Evolutionary conservation across 2,888 invertebrate species (phyloP).

Genomic region (Pseudanteris insignis): DNA sequence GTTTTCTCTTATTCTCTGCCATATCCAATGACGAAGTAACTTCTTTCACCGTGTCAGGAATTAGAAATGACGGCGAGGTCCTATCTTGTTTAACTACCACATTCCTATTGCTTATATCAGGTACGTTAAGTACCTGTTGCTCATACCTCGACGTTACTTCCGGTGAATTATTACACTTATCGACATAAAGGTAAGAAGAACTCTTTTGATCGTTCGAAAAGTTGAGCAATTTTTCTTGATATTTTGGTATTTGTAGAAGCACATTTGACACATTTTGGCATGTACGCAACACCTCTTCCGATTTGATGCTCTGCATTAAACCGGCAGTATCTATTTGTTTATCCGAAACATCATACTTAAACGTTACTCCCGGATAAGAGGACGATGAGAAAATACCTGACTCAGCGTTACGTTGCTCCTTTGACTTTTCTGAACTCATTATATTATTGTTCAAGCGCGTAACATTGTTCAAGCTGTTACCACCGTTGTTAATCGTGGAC

Average conservation of each 20-base stretch:
- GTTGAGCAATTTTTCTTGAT: slow-evolving; percentile 61
- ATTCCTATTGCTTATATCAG: slow-evolving; percentile 60
- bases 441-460: slow-evolving; percentile 23
- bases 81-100: slow-evolving; percentile 52
- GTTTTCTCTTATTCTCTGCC: slow-evolving; percentile 69
- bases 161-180: slow-evolving; percentile 62
- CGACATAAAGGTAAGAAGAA: slow-evolving; percentile 55
- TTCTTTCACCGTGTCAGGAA: slow-evolving; percentile 55
- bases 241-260: slow-evolving; percentile 62
- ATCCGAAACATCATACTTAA: slow-evolving; percentile 55
- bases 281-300: slow-evolving; percentile 60
- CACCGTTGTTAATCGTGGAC: slow-evolving; percentile 36
- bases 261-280: slow-evolving; percentile 63
- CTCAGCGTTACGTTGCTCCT: slow-evolving; percentile 44
- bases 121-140: slow-evolving; percentile 63
- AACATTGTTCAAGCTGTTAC: slow-evolving; percentile 34
- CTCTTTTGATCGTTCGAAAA: slow-evolving; percentile 56
- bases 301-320: slow-evolving; percentile 60
- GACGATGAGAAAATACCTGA: slow-evolving; percentile 49
- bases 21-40: slow-evolving; percentile 67
- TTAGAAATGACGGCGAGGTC: slow-evolving; percentile 43
- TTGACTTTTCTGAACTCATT: slow-evolving; percentile 29
- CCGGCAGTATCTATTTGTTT: slow-evolving; percentile 54
- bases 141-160: slow-evolving; percentile 58
- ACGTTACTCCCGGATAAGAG: slow-evolving; percentile 53